A percentile compares a stretch with the other conserved stretches of the same genome.
These are phyloP conservation scores for Tachyglossus aculeatus DNA, from an alignment of 2,797 vertebrate genomes.

Conservation along the genomic window DNA sequence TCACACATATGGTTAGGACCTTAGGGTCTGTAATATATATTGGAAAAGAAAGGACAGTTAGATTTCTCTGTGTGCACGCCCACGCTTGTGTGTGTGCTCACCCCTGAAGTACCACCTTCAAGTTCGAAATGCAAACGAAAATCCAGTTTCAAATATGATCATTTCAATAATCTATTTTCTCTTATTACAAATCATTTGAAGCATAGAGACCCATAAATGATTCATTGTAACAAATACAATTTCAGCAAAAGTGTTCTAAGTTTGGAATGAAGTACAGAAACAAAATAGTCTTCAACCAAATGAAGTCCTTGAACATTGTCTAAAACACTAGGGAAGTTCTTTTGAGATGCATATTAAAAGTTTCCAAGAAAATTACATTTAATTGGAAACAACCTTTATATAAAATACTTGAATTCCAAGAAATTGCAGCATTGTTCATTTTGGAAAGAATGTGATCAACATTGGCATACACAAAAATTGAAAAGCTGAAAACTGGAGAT, in stretches of 20 bases:
- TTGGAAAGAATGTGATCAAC: background rate
- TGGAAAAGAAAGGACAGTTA: too few species aligned
- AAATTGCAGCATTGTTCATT: background rate
- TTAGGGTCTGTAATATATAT: too few species aligned
- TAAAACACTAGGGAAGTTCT: background rate
- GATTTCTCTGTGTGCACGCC: too few species aligned
- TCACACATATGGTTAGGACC: too few species aligned
- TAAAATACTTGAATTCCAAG: background rate
- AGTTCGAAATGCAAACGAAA: too few species aligned
- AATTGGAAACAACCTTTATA: background rate
- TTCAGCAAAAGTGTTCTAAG: too few species aligned
- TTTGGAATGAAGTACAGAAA: background rate
- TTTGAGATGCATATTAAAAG: background rate
- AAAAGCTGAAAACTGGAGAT: background rate
- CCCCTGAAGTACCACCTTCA: too few species aligned
- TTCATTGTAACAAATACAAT: background rate
- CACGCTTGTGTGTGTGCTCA: too few species aligned
- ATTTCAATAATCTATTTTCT: too few species aligned
- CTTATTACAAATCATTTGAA: too few species aligned
- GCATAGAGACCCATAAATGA: too few species aligned
- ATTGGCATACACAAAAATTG: background rate
- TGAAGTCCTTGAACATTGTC: background rate
- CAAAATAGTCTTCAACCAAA: background rate
- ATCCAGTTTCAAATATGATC: too few species aligned
- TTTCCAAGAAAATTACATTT: background rate